Evolutionary conservation across 2,113 vertebrate genomes (phyloP).

Genomic region (Oxyruncus cristatus): DNA sequence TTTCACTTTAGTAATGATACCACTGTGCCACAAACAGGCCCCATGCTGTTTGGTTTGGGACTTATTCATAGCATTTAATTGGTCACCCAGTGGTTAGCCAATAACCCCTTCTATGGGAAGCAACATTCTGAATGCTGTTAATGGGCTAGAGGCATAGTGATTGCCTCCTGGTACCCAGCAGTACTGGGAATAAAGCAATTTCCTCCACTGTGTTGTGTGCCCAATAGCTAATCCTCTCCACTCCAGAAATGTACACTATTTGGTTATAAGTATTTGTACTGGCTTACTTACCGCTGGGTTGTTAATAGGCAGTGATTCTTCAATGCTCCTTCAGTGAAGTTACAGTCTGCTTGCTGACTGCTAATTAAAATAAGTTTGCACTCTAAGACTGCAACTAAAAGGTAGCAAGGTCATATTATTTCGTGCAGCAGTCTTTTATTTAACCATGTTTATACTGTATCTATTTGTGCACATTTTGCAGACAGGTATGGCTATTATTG

Average conservation of each 20-base stretch:
- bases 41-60: constrained; percentile 87
- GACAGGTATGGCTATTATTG: constrained; percentile 22
- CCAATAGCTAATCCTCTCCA: constrained; percentile 87
- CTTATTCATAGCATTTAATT: constrained; percentile 90
- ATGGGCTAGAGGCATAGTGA: constrained; percentile 85
- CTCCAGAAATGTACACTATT: constrained; percentile 88
- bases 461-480: constrained; percentile 50
- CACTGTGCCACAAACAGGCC: constrained; percentile 88
- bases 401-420: constrained; percentile 81
- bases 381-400: constrained; percentile 77
- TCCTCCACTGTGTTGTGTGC: constrained; percentile 87
- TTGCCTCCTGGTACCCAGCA: constrained; percentile 87
- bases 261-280: constrained; percentile 87
- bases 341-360: constrained; percentile 86
- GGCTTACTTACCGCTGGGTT: constrained; percentile 86
- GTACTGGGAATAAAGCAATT: constrained; percentile 89
- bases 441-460: constrained; percentile 57
- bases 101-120: constrained; percentile 87
- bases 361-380: constrained; percentile 87
- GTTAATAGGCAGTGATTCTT: constrained; percentile 89
- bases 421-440: constrained; percentile 74
- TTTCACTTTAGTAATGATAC: constrained; percentile 89
- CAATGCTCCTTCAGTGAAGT: constrained; percentile 85
- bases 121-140: constrained; percentile 84
- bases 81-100: constrained; percentile 90